These are phyloP conservation scores for Cryptophagus acutangulus DNA, from an alignment of 2,888 invertebrate species.

Conservation along the genomic window DNA sequence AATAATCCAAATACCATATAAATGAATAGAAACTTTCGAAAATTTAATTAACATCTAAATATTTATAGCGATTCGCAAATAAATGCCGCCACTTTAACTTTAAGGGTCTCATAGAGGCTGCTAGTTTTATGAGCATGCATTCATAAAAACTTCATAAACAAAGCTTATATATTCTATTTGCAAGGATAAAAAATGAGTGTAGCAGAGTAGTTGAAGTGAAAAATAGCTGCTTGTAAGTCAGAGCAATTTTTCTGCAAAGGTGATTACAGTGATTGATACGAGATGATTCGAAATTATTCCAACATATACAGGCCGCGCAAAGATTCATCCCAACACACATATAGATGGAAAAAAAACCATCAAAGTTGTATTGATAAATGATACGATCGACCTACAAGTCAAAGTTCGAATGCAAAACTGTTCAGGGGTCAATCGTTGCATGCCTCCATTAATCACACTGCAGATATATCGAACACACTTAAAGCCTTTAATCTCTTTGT, in stretches of 20 bases:
- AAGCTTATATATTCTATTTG: no score
- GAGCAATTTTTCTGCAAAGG: conserved; percentile 5
- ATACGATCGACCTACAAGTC: conserved; percentile 29
- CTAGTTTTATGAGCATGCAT: no score
- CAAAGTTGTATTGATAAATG: conserved; percentile 28
- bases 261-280: conserved; percentile 8
- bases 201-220: conserved; percentile 5
- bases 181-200: no score
- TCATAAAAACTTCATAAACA: no score
- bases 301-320: neutral
- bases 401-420: conserved; percentile 35
- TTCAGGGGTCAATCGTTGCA: conserved; percentile 31
- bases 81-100: no score
- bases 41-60: no score
- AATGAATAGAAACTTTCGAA: no score
- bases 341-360: conserved; percentile 4
- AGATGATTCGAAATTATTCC: conserved; percentile 5
- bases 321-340: neutral
- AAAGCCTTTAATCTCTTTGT: no score
- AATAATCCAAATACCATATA: no score
- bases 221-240: conserved; percentile 1
- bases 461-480: conserved; percentile 4
- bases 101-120: no score
- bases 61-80: no score
- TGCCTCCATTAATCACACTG: conserved; percentile 33